Evolutionary conservation across 2,888 invertebrate species (phyloP).

Genomic region (Cantharis nigra): DNA sequence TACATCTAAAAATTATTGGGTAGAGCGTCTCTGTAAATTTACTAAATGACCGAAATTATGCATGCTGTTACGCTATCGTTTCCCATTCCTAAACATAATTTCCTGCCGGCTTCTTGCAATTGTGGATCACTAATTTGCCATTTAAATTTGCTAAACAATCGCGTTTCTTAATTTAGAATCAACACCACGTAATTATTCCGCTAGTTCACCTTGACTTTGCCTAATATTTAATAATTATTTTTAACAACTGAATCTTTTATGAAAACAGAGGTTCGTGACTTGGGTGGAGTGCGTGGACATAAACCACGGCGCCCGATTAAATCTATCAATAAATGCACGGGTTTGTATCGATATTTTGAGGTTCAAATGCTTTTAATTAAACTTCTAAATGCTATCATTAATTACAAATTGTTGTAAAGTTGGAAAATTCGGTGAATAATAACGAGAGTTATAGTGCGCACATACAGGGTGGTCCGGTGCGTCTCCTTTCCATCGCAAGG

Average conservation of each 20-base stretch:
- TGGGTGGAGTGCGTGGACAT: neutral
- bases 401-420: neutral
- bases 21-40: constrained; percentile 10
- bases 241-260: neutral
- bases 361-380: neutral
- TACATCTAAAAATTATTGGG: constrained; percentile 22
- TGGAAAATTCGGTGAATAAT: neutral
- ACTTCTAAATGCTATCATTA: neutral
- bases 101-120: constrained; percentile 12
- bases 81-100: constrained; percentile 20
- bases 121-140: neutral
- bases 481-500: neutral
- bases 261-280: neutral
- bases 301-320: neutral
- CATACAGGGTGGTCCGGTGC: neutral
- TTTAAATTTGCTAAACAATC: neutral
- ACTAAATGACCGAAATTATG: constrained; percentile 25
- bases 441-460: neutral
- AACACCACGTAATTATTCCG: neutral
- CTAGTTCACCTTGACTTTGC: neutral
- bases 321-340: neutral
- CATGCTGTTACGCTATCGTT: constrained; percentile 29
- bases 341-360: neutral
- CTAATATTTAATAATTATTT: neutral
- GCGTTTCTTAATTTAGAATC: neutral